A percentile compares a stretch with the other conserved stretches of the same genome.
Conservation (phyloP, 1,140 invertebrate species). For the Venturia canescens region DNA sequence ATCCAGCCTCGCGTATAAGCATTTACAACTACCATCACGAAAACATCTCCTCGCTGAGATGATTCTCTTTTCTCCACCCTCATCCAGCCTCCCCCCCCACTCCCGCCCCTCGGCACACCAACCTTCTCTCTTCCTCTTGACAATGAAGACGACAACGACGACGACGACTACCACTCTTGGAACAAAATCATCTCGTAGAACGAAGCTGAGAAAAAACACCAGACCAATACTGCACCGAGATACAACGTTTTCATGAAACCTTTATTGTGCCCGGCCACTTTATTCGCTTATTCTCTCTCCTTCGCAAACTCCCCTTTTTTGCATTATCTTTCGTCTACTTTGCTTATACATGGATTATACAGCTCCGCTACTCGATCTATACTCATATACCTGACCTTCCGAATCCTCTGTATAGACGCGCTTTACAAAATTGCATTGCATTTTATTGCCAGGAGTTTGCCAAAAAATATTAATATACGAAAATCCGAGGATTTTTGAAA, state of each 20-base stretch:
- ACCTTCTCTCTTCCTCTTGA: neutral
- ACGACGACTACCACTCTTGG: conserved; percentile 7
- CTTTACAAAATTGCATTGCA: conserved; percentile 23
- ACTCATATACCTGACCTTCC: neutral
- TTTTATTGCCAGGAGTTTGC: neutral
- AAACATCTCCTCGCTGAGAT: neutral
- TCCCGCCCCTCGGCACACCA: too few relatives aligned
- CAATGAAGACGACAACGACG: neutral
- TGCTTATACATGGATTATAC: conserved; percentile 10
- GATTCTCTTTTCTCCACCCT: neutral
- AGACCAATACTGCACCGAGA: neutral
- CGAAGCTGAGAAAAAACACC: conserved; percentile 8
- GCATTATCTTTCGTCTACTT: conserved; percentile 14
- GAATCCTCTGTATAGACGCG: neutral
- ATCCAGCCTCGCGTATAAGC: conserved; percentile 13
- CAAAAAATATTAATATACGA: conserved; percentile 23
- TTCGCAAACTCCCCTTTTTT: neutral
- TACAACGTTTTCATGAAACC: conserved; percentile 23
- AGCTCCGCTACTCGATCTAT: neutral
- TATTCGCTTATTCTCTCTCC: conserved; percentile 13
- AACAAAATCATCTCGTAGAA: conserved; percentile 17
- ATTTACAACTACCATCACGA: conserved; percentile 9
- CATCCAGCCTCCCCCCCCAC: too few relatives aligned
- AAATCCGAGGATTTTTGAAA: neutral
- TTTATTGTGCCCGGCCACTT: conserved; percentile 29